These are phyloP conservation scores for Odontothrips loti DNA, from an alignment of 2,888 invertebrate genomes.

Conservation along the genomic window DNA sequence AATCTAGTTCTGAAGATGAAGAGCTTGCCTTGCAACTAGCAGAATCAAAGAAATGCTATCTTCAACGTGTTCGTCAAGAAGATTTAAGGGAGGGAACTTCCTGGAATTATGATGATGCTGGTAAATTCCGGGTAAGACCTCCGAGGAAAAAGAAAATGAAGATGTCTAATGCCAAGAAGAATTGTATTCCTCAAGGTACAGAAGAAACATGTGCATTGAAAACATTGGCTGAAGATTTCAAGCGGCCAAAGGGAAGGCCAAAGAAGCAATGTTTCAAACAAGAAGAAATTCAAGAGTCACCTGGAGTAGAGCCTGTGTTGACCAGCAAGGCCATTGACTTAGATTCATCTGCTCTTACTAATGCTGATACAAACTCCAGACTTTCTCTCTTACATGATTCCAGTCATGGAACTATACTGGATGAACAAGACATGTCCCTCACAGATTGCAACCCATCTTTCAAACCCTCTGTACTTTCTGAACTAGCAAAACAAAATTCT, in stretches of 20 bases:
- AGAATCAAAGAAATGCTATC: neutral
- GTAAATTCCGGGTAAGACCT: neutral
- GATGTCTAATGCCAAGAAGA: neutral
- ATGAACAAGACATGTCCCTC: neutral
- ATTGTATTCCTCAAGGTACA: neutral
- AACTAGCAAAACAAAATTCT: neutral
- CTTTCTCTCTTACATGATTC: too few relatives aligned
- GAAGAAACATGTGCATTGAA: too few relatives aligned
- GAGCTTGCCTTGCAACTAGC: neutral
- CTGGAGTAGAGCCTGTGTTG: too few relatives aligned
- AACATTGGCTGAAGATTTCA: too few relatives aligned
- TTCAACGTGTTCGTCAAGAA: neutral
- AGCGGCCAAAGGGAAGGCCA: too few relatives aligned
- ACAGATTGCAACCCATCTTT: neutral
- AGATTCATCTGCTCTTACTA: too few relatives aligned
- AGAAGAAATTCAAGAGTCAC: too few relatives aligned
- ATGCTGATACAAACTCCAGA: too few relatives aligned
- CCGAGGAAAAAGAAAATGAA: neutral
- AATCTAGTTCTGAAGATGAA: conserved; percentile 11
- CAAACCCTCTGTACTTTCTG: neutral
- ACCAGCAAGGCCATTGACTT: too few relatives aligned
- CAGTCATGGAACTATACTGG: neutral
- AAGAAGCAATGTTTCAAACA: too few relatives aligned
- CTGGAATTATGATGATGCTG: conserved; percentile 10
- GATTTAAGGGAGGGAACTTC: neutral